Evolutionary conservation across 92 coral and sea anemone genomes (phyloP), one percentile per base, ranked within the genome.

Genomic region (Epizoanthus stellaris): DNA sequence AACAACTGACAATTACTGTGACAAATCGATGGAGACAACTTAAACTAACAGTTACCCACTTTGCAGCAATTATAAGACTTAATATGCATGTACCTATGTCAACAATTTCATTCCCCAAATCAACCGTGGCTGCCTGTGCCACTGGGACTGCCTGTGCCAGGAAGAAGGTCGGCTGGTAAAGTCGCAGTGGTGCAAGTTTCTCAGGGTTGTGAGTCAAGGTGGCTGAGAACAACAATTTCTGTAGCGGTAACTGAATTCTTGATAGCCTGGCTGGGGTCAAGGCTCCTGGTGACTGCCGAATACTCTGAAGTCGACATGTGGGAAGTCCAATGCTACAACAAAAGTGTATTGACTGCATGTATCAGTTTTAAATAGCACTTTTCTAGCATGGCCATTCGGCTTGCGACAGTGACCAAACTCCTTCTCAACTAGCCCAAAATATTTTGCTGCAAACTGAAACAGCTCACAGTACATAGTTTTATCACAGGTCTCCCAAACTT

Each of bases 141-240:
- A 9, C 15, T 47, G 94, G 86, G 47, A 73, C 74, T 60, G 71
- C 87, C 15, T 88, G 85, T 5, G 82, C 95, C 21, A 92, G 85
- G 74, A 80, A 95, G 73, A 95, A 81, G 52, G 64, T 83, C 34
- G 98, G 98, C 45, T 90, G 87, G 68, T 92, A 89, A 19, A 95
- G 91, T 76, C 88, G 95, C 19, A 95, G 66, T 17, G 94, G 94
- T 17, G 98, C 98, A 40, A 95, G 91, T 70, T 94, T 95, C 66
- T 95, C 98, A 3, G 98, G 98, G 65, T 95, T 95, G 85, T 92
- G 98, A 3, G 98, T 95, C 93, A 96, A 90, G 12, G 98, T 96
- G n/a, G 98, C 98, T 4, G 98, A 94, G 74, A 96, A 96, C 88
- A 96, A 68, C 66, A 96, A 89, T 73, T 96, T 96, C 76, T 96